Conservation (phyloP, 2,888 invertebrate genomes). For the Liodrosophila aerea region DNA sequence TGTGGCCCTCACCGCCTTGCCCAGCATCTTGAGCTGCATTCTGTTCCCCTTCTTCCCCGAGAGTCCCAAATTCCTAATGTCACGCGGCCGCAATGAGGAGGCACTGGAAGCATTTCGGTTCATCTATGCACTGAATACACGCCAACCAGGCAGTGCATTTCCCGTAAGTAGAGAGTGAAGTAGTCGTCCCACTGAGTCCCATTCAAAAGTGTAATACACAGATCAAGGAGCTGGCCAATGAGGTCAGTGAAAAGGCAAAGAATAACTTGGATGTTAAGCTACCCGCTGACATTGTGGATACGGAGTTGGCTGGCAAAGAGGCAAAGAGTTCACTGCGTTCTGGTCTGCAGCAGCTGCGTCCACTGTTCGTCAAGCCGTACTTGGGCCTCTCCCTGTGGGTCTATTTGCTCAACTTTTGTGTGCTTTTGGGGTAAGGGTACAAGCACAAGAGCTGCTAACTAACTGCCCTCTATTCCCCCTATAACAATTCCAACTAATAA, state of each 20-base stretch:
- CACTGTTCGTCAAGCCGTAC: constrained; percentile 86
- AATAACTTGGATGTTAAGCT: constrained; percentile 6
- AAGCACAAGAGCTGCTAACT: too few species aligned
- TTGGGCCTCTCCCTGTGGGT: constrained; percentile 85
- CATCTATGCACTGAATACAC: constrained; percentile 87
- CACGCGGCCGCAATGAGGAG: constrained; percentile 75
- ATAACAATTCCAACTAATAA: constrained; percentile 2
- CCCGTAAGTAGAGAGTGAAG: constrained; percentile 83
- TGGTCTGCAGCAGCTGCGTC: constrained; percentile 86
- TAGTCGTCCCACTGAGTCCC: too few species aligned
- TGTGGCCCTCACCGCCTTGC: constrained; percentile 62
- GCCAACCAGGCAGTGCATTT: constrained; percentile 85
- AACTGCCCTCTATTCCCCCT: neutral
- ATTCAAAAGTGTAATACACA: too few species aligned
- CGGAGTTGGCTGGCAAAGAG: constrained; percentile 24
- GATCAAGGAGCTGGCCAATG: constrained; percentile 71
- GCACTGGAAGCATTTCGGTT: constrained; percentile 80
- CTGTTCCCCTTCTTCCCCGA: constrained; percentile 72
- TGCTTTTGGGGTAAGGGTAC: constrained; percentile 85
- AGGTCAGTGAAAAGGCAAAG: constrained; percentile 47
- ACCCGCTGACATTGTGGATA: constrained; percentile 8
- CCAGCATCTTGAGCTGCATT: constrained; percentile 59
- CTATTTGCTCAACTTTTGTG: constrained; percentile 86
- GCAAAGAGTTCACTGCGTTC: constrained; percentile 81
- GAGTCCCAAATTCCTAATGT: constrained; percentile 80